These are phyloP conservation scores for Stegodyphus dumicola DNA, from an alignment of 1,140 invertebrate species.

Conservation along the genomic window DNA sequence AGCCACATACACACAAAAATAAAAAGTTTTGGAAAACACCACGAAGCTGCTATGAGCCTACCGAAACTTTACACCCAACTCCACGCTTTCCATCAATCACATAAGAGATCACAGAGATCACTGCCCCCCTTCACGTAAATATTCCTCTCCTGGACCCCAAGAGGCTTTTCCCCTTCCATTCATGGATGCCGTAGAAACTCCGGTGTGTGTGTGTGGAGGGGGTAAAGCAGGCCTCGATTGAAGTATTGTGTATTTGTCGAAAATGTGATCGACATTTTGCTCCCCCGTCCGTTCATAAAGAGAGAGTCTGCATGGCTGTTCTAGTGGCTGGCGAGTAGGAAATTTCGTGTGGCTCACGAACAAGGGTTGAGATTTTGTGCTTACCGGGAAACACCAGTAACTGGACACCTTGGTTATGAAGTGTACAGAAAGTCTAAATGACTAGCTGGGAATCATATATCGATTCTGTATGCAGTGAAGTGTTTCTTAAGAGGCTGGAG, in stretches of 20 bases:
- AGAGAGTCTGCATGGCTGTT: background rate
- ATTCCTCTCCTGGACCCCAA: slow-evolving; percentile 25
- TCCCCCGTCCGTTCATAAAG: background rate
- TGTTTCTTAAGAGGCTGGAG: too few species aligned
- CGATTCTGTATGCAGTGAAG: too few species aligned
- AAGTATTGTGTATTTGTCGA: slow-evolving; percentile 56
- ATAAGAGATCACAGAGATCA: slow-evolving; percentile 13
- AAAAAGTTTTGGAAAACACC: background rate
- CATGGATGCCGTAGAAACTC: slow-evolving; percentile 7
- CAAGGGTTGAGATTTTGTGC: background rate
- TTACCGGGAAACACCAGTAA: background rate
- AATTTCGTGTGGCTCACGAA: slow-evolving; percentile 5
- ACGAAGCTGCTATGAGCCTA: background rate
- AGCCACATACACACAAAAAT: slow-evolving; percentile 3
- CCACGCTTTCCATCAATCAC: slow-evolving; percentile 32
- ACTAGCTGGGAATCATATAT: too few species aligned
- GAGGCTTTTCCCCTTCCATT: slow-evolving; percentile 3
- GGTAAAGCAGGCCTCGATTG: slow-evolving; percentile 3
- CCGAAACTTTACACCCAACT: slow-evolving; percentile 37
- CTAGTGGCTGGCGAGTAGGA: too few species aligned
- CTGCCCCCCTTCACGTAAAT: slow-evolving; percentile 9
- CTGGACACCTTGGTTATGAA: background rate
- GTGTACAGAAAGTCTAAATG: too few species aligned
- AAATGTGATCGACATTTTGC: slow-evolving; percentile 53
- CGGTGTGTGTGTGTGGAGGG: background rate